Evolutionary conservation across 2,113 vertebrate genomes (phyloP), one percentile per base, ranked within the genome.

Genomic region (Perca flavescens): DNA sequence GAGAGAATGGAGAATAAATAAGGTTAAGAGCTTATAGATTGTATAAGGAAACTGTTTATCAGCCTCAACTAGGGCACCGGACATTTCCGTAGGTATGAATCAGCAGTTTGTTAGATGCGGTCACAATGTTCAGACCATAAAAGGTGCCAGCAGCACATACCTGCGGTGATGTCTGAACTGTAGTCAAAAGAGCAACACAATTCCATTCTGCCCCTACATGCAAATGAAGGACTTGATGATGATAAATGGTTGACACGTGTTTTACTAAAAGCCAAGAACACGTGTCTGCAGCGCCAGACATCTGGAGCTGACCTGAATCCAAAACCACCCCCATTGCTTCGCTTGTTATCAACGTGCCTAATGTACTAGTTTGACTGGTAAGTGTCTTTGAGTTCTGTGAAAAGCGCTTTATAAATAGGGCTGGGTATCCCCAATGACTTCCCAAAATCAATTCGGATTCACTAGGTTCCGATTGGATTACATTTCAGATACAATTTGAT

Each of bases 271-370:
- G 21, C 11, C 34, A 7, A 22, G 21, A 4, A 19, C 58, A n/a
- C 5, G 5, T 36, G 17, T 21, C 21, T 53, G 31, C 10, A 47
- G 49, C 11, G 8, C 28, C 49, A 31, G 16, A 31, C 2, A 72
- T 16, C 2, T 0, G 1, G 34, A 56, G 12, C 16, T 40, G 17
- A 0, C 4, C 34, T 25, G 3, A 36, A 12, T 0, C 21, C 13
- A 46, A 31, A 47, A 31, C 22, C 64, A 19, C 46, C 6, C 10
- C 6, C 40, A 9, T 34, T 7, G 16, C 5, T 9, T 60, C 17
- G 17, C 25, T 9, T 11, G 40, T 43, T 8, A 2, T 11, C 0
- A 11, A 43, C 40, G 9, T 10, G 40, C 40, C 40, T 10, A 43
- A 10, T 43, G 40, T 43, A 43, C 9, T 43, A 9, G 40, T 10